These are phyloP conservation scores for Cervus canadensis DNA, from an alignment of 2,113 vertebrate genomes.

Conservation along the genomic window DNA sequence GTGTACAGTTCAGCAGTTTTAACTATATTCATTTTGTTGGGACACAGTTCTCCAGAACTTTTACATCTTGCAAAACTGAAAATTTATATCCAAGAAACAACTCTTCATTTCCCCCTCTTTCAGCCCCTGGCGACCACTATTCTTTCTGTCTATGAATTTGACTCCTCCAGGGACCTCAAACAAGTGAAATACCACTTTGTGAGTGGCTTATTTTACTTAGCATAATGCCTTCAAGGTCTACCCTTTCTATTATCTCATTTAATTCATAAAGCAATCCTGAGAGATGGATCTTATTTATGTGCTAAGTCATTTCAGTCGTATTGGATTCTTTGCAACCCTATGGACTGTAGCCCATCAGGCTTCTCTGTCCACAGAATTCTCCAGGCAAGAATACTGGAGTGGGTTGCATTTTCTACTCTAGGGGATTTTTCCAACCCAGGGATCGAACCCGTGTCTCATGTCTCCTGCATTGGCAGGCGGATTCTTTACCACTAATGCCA, in stretches of 20 bases:
- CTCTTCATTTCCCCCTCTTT: too few relatives aligned
- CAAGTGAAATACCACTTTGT: accelerated
- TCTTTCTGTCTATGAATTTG: neutral
- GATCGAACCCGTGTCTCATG: accelerated
- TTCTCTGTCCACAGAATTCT: neutral
- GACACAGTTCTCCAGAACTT: neutral
- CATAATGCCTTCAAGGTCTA: too few relatives aligned
- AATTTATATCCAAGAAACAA: accelerated
- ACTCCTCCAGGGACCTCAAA: accelerated
- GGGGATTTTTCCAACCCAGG: neutral
- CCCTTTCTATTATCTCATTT: neutral
- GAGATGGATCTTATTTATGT: neutral
- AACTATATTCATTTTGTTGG: neutral
- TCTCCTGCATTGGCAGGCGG: neutral
- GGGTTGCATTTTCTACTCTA: neutral
- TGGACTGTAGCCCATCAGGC: accelerated
- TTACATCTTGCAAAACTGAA: neutral
- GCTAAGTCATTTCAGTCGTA: neutral
- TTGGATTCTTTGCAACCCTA: neutral
- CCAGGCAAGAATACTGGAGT: neutral
- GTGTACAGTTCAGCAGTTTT: accelerated
- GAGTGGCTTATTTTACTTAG: neutral
- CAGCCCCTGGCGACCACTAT: accelerated
- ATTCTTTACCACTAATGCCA: neutral
- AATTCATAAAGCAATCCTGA: neutral